phyloP scores from a whole-genome alignment of 2,797 vertebrate species.

The Esox lucius region DNA sequence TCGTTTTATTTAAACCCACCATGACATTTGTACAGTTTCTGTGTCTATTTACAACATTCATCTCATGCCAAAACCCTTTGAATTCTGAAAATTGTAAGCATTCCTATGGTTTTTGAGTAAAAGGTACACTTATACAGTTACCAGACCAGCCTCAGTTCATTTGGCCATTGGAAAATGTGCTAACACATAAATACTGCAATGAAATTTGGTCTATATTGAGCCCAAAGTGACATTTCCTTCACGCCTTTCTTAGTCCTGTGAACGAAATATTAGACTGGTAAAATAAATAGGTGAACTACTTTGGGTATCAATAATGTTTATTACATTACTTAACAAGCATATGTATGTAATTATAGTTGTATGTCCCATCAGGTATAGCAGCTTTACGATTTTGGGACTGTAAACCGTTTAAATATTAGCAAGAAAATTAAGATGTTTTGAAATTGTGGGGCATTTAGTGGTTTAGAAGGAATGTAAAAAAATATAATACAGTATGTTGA shows the following conservation, averaged over 20 bases:
- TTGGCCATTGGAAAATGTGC: no score
- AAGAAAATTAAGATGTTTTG: constrained; percentile 40
- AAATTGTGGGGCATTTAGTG: constrained; percentile 19
- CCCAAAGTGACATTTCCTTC: background rate
- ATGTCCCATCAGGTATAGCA: constrained; percentile 50
- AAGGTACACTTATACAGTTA: no score
- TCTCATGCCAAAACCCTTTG: no score
- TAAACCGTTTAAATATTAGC: background rate
- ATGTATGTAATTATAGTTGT: constrained; percentile 37
- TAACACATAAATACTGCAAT: no score
- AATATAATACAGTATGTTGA: constrained; percentile 13
- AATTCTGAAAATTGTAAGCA: no score
- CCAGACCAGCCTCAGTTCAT: no score
- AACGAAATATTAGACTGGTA: background rate
- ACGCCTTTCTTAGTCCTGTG: background rate
- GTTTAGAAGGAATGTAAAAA: constrained; percentile 22
- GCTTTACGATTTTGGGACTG: constrained; percentile 22
- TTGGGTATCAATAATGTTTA: background rate
- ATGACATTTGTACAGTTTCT: no score
- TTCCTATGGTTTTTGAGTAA: no score
- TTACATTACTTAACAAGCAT: constrained; percentile 51
- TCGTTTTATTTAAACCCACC: no score
- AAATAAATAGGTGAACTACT: background rate
- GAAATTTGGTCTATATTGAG: no score
- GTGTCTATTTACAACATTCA: no score